phyloP scores from a whole-genome alignment of 2,113 vertebrate species.

The Silurus glanis region DNA sequence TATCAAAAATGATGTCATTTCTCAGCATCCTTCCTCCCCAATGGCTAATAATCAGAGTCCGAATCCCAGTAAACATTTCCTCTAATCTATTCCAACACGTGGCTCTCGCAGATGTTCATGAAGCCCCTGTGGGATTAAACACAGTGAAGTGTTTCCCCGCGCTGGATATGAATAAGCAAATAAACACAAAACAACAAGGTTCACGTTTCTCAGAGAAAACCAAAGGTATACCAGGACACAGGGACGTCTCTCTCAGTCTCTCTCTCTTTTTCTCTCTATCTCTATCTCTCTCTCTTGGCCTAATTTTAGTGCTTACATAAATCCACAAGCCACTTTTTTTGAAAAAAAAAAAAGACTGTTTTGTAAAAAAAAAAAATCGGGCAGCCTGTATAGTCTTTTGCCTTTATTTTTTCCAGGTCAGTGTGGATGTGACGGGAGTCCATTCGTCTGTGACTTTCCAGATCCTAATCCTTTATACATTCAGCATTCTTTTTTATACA shows the following conservation, averaged over 20 bases:
- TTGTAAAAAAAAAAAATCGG: not conserved
- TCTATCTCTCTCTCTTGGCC: not conserved
- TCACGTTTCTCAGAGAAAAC: not conserved
- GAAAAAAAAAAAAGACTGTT: not conserved
- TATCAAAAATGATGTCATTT: not conserved
- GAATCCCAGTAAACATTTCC: not conserved
- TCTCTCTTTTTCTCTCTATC: not conserved
- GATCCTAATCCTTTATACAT: not conserved
- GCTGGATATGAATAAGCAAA: not conserved
- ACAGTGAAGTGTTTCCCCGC: not conserved
- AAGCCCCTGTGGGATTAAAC: not conserved
- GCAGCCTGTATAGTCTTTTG: not conserved
- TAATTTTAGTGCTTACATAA: constrained; percentile 16
- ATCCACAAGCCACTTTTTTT: constrained; percentile 6
- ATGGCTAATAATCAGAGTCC: not conserved
- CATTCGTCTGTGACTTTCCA: not conserved
- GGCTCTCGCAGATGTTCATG: not conserved
- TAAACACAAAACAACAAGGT: not conserved
- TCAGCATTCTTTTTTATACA: not conserved
- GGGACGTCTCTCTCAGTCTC: not conserved
- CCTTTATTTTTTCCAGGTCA: not conserved
- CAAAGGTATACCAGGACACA: not conserved
- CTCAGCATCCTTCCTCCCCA: not conserved
- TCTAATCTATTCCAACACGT: not conserved
- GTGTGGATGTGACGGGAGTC: not conserved